Conservation (phyloP, 2,888 invertebrate species). For the Eristalis pertinax region DNA sequence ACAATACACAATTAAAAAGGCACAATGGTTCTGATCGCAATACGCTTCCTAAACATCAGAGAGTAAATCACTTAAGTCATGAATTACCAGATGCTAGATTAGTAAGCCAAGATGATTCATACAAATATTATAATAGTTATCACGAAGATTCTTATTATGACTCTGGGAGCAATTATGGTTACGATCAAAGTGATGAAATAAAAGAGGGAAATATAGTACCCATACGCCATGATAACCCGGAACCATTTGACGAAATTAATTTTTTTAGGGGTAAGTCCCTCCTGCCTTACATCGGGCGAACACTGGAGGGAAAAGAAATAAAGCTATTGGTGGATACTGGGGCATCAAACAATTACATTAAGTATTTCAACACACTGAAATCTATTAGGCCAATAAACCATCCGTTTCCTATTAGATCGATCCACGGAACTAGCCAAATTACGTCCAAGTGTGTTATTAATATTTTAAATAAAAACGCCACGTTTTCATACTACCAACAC, state of each 20-base stretch:
- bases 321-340: too few species aligned
- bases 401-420: too few species aligned
- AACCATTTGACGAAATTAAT: conserved; percentile 2
- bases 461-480: too few species aligned
- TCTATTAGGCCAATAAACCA: too few species aligned
- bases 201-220: not conserved
- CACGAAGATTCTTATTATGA: not conserved
- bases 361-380: too few species aligned
- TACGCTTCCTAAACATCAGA: not conserved
- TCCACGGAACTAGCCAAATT: too few species aligned
- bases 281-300: too few species aligned
- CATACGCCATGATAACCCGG: too few species aligned
- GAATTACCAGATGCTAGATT: not conserved
- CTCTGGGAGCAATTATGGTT: not conserved
- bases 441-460: too few species aligned
- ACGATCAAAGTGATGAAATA: not conserved
- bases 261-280: conserved; percentile 35
- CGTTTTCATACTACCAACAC: not conserved
- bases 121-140: too few species aligned
- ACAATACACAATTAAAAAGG: not conserved
- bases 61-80: conserved; percentile 9
- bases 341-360: too few species aligned
- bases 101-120: not conserved
- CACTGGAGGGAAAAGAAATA: conserved; percentile 22
- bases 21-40: not conserved